Evolutionary conservation across 1,140 invertebrate species (phyloP).

Genomic region (Macrosteles quadrilineatus): DNA sequence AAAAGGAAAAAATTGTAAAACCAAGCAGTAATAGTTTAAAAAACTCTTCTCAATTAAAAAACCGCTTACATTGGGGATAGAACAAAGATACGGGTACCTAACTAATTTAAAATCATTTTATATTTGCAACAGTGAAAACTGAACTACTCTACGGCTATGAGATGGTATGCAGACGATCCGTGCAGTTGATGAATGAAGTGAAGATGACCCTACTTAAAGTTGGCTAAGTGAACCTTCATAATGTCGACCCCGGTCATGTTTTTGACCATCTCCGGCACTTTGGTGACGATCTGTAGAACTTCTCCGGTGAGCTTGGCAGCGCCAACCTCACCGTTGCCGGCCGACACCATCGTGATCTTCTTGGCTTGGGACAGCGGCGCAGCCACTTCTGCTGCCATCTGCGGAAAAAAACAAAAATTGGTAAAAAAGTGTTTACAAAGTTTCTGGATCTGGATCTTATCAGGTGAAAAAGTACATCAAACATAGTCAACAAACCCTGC

Average conservation of each 20-base stretch:
- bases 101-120: background rate
- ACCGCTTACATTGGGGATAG: background rate
- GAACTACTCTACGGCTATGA: background rate
- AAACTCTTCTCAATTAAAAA: background rate
- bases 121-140: background rate
- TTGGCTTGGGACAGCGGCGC: slow-evolving; percentile 90
- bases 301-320: slow-evolving; percentile 92
- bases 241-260: slow-evolving; percentile 91
- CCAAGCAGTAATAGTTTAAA: background rate
- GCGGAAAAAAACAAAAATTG: slow-evolving; percentile 42
- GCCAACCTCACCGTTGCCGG: slow-evolving; percentile 87
- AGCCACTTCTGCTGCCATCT: slow-evolving; percentile 95
- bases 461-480: no score
- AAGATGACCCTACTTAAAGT: slow-evolving; percentile 21
- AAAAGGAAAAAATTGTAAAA: background rate
- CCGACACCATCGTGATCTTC: slow-evolving; percentile 94
- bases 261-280: slow-evolving; percentile 88
- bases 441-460: no score
- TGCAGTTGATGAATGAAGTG: background rate
- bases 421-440: no score
- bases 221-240: slow-evolving; percentile 61
- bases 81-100: background rate
- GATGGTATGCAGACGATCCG: background rate
- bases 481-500: no score
- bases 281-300: slow-evolving; percentile 88